Percentiles rank a stretch among this genome's conserved stretches.
Evolutionary conservation across 2,797 vertebrate species (phyloP).

Genomic region (Psittacula derbiana): DNA sequence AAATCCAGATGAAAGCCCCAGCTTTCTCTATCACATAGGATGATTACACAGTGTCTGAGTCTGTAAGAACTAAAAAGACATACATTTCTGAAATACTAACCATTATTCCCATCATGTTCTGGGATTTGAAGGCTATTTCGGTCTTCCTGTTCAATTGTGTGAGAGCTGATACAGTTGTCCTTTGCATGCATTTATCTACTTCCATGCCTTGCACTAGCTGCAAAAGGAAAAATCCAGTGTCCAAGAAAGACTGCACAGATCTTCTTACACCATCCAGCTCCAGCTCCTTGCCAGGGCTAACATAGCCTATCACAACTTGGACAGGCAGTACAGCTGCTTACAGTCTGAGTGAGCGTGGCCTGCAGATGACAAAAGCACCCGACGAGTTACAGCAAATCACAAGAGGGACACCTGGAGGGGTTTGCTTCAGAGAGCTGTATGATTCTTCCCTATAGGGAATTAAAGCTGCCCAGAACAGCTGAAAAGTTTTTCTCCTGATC

Average conservation of each 20-base stretch:
- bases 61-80: background rate
- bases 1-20: conserved; percentile 3
- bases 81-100: background rate
- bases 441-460: background rate
- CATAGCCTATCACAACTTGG: background rate
- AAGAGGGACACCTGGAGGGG: background rate
- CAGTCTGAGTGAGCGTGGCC: background rate
- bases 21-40: background rate
- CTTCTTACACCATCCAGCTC: background rate
- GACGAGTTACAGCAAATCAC: background rate
- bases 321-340: background rate
- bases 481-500: background rate
- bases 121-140: background rate
- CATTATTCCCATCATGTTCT: background rate
- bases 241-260: background rate
- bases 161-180: background rate
- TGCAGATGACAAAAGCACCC: conserved; percentile 13
- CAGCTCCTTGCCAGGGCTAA: background rate
- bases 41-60: background rate
- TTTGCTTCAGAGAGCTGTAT: background rate
- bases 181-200: background rate
- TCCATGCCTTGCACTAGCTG: background rate
- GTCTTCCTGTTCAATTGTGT: rapidly evolving
- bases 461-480: background rate
- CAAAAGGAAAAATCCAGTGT: background rate